A percentile compares a stretch with the other conserved stretches of the same genome.
Evolutionary conservation across 2,797 vertebrate species (phyloP).

Genomic region (Propithecus perrieri): DNA sequence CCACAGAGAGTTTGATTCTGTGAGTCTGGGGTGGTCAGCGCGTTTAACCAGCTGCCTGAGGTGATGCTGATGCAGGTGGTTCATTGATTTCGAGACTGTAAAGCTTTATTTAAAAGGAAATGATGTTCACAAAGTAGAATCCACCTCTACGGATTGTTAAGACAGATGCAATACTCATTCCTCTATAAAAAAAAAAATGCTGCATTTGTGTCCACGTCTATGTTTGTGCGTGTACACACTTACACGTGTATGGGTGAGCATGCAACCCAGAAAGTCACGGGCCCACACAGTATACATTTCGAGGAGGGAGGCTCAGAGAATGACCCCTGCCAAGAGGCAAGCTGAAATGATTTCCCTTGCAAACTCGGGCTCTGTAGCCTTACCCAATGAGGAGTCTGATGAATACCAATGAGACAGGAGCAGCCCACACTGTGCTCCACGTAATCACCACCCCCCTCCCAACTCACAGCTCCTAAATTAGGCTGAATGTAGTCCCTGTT

Average conservation of each 20-base stretch:
- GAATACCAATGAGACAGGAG: neutral
- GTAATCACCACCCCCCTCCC: neutral
- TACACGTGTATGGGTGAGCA: neutral
- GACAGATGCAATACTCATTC: neutral
- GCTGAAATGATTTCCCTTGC: conserved; percentile 68
- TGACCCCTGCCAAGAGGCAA: conserved; percentile 43
- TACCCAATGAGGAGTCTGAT: neutral
- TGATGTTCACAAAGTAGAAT: neutral
- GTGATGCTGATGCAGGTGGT: neutral
- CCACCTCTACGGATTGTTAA: neutral
- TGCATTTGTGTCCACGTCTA: neutral
- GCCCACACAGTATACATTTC: neutral
- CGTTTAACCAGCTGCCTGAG: conserved; percentile 35
- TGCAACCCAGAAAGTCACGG: neutral
- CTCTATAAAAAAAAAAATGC: neutral
- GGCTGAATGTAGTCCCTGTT: conserved; percentile 41
- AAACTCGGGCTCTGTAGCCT: conserved; percentile 47
- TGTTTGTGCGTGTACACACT: neutral
- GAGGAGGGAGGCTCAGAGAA: neutral
- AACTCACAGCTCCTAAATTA: conserved; percentile 37
- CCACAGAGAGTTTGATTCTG: neutral
- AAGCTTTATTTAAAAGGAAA: neutral
- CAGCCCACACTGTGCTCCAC: neutral
- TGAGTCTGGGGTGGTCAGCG: neutral
- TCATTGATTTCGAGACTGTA: neutral